A percentile compares a stretch with the other conserved stretches of the same genome.
Evolutionary conservation across 2,888 invertebrate species (phyloP).

Genomic region (Brachylomia viminalis): DNA sequence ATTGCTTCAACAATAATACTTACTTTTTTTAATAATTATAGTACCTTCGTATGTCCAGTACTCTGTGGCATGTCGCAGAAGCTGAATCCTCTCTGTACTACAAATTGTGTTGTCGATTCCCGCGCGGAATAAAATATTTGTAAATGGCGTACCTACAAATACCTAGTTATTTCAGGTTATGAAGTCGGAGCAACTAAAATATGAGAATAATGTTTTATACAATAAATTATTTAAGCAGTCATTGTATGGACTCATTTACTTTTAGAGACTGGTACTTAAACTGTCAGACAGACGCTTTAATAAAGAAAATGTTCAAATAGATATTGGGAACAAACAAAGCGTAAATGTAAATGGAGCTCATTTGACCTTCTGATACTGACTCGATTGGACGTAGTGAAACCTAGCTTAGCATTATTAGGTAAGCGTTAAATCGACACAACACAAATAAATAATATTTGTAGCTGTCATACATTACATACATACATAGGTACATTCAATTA

Average conservation of each 20-base stretch:
- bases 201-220: not conserved
- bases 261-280: not conserved
- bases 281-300: not conserved
- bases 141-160: not conserved
- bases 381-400: not conserved
- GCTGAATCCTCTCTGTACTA: not conserved
- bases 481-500: not conserved
- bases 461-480: not conserved
- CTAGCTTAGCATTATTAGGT: not conserved
- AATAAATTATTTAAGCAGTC: not conserved
- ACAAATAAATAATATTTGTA: not conserved
- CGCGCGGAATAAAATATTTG: not conserved
- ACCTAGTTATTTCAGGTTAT: not conserved
- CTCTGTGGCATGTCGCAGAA: no score
- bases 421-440: not conserved
- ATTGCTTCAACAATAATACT: not conserved
- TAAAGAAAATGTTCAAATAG: not conserved
- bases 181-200: not conserved
- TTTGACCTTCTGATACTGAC: not conserved
- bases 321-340: not conserved
- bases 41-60: no score
- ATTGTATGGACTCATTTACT: not conserved
- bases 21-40: not conserved
- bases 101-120: not conserved
- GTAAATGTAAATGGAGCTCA: not conserved